These are phyloP conservation scores for Littorina saxatilis DNA, from an alignment of 1,140 invertebrate species.

Conservation along the genomic window DNA sequence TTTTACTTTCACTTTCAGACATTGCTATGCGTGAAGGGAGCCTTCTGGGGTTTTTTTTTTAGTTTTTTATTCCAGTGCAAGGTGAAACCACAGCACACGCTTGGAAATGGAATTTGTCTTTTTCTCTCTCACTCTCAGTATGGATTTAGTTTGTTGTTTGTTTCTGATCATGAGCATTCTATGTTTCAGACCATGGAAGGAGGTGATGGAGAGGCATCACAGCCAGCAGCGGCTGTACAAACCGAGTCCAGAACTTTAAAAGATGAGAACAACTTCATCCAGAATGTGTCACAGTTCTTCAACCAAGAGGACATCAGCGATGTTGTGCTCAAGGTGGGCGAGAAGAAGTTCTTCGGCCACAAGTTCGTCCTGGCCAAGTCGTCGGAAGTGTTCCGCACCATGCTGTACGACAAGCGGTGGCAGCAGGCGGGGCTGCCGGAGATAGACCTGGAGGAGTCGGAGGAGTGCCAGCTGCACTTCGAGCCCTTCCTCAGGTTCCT, in stretches of 20 bases:
- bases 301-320: constrained; percentile 72
- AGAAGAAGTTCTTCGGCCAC: constrained; percentile 66
- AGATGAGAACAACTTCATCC: constrained; percentile 73
- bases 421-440: constrained; percentile 57
- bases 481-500: constrained; percentile 73
- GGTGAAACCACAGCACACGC: too few relatives aligned
- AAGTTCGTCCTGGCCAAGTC: constrained; percentile 75
- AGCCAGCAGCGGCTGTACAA: too few relatives aligned
- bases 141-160: too few relatives aligned
- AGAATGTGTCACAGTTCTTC: constrained; percentile 72
- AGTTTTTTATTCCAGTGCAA: too few relatives aligned
- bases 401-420: constrained; percentile 73
- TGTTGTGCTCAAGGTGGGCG: constrained; percentile 69
- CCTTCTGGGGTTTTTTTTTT: too few relatives aligned
- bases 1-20: too few relatives aligned
- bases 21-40: too few relatives aligned
- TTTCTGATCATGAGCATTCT: too few relatives aligned
- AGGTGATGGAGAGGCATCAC: neutral
- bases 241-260: constrained; percentile 53
- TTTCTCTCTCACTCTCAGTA: too few relatives aligned
- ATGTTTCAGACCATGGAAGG: constrained; percentile 16
- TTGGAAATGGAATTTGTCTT: too few relatives aligned
- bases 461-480: constrained; percentile 72
- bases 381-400: constrained; percentile 73
- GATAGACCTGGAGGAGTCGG: constrained; percentile 71